phyloP scores from a whole-genome alignment of 2,888 invertebrate genomes.

The Encarsia formosa region DNA sequence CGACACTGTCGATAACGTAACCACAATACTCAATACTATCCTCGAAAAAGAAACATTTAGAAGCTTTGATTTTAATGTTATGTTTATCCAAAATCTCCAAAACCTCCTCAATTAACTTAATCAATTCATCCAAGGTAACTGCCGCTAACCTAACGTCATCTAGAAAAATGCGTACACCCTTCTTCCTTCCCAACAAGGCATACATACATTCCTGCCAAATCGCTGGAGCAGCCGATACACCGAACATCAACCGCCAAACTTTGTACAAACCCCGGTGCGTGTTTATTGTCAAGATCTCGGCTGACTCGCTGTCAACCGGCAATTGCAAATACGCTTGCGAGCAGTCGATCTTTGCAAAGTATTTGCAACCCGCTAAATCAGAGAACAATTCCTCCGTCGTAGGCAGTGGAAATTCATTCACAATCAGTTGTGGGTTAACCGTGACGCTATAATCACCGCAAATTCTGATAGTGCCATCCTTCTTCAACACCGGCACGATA shows the following conservation, averaged over 20 bases:
- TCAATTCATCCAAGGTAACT: not conserved
- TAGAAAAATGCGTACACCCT: not conserved
- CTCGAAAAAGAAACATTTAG: conserved; percentile 13
- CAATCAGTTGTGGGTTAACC: conserved; percentile 30
- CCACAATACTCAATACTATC: conserved; percentile 16
- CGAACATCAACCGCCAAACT: not conserved
- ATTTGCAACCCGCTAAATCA: conserved; percentile 31
- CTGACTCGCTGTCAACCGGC: conserved; percentile 7
- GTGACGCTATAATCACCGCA: conserved; percentile 30
- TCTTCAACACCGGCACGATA: not conserved
- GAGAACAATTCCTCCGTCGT: conserved; percentile 33
- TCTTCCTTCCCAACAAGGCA: not conserved
- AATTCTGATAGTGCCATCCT: not conserved
- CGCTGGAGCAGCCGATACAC: conserved; percentile 1
- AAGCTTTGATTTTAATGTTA: conserved; percentile 6
- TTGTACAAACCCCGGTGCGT: conserved; percentile 18
- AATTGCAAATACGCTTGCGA: conserved; percentile 29
- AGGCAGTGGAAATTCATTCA: conserved; percentile 34
- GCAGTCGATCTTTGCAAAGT: conserved; percentile 33
- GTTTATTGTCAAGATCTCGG: not conserved
- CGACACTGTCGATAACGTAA: conserved; percentile 16
- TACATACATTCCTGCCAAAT: not conserved
- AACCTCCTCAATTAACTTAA: not conserved
- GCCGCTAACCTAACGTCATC: not conserved
- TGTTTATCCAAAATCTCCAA: not conserved